phyloP scores from a whole-genome alignment of 2,888 invertebrate genomes.

The Macrophya annulata region DNA sequence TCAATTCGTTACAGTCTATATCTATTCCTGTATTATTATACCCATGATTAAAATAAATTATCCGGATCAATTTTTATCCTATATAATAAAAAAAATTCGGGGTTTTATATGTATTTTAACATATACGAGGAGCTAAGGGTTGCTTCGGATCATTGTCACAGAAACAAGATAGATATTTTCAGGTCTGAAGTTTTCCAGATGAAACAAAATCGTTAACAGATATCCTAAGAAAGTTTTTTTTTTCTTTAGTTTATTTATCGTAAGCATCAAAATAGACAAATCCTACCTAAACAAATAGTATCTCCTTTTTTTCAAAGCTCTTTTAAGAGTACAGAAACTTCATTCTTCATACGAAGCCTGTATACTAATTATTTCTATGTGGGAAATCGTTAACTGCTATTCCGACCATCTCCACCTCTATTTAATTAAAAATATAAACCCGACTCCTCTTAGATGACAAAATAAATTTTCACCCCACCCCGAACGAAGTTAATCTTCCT shows the following conservation, averaged over 20 bases:
- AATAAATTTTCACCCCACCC: not conserved
- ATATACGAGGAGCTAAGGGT: not conserved
- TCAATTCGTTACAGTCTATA: not conserved
- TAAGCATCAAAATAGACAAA: not conserved
- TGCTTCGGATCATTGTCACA: not conserved
- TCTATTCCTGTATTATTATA: not conserved
- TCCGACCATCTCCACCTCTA: not conserved
- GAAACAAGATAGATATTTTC: not conserved
- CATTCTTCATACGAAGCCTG: not conserved
- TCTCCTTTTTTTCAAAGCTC: not conserved
- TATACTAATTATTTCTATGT: not conserved
- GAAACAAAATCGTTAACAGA: not conserved
- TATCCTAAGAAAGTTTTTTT: conserved; percentile 2
- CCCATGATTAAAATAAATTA: no score
- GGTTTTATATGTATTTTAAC: not conserved
- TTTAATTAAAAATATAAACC: not conserved
- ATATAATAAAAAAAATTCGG: no score
- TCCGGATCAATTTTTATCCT: no score
- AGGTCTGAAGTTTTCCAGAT: not conserved
- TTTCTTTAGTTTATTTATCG: not conserved
- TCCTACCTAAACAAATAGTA: not conserved
- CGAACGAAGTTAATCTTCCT: not conserved
- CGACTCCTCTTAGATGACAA: not conserved
- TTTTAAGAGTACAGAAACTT: not conserved
- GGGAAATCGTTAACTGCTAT: not conserved